These are phyloP conservation scores for Rhopalosiphum maidis DNA, from an alignment of 1,140 invertebrate species.

Conservation along the genomic window DNA sequence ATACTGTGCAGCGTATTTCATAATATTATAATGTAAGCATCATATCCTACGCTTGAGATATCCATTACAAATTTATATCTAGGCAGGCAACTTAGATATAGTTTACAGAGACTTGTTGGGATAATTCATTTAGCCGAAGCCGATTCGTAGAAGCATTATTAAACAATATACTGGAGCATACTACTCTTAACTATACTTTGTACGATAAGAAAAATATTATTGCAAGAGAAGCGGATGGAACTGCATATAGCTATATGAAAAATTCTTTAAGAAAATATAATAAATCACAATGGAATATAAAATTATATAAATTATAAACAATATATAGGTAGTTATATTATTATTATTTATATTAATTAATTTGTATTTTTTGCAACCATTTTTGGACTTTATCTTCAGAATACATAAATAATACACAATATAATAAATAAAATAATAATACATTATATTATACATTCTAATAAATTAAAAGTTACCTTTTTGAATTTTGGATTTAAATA, in stretches of 20 bases:
- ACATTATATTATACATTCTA: not conserved
- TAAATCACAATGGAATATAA: not conserved
- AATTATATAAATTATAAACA: not conserved
- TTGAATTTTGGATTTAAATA: not conserved
- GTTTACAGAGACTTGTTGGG: not conserved
- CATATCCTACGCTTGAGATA: not conserved
- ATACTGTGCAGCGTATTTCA: not conserved
- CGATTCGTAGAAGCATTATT: not conserved
- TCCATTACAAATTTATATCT: not conserved
- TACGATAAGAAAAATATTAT: not conserved
- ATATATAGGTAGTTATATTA: not conserved
- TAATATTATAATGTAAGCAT: not conserved
- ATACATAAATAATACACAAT: not conserved
- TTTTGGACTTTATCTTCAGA: not conserved
- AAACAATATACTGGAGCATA: not conserved
- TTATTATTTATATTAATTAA: not conserved
- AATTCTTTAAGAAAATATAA: not conserved
- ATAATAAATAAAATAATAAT: too few species aligned
- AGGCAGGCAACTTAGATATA: not conserved
- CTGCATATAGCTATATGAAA: not conserved
- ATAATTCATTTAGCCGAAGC: not conserved
- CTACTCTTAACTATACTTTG: not conserved
- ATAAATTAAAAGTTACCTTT: not conserved
- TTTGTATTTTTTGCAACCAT: not conserved
- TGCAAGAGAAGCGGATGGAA: not conserved